Evolutionary conservation across 2,888 invertebrate genomes (phyloP), one percentile per base, ranked within the genome.

Genomic region (Trissolcus japonicus): DNA sequence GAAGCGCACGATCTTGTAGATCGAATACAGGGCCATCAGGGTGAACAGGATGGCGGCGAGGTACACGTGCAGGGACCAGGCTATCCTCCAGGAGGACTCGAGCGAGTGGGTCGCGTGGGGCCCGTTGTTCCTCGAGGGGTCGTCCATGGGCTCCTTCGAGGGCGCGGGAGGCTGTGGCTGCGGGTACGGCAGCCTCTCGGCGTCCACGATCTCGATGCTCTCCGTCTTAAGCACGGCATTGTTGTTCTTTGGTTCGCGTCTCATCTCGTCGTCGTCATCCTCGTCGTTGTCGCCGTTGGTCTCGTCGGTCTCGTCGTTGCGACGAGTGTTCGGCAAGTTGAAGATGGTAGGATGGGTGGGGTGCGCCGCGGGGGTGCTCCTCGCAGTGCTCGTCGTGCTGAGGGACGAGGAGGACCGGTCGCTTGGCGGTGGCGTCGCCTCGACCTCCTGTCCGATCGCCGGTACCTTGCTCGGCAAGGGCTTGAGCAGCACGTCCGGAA

Each of bases 51-150:
- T 93, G 0, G 96, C 97, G 0, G 95, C 94, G 48, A 95, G 90
- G 90, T 97, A 98, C 4, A 97, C 94, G 87, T 98, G 97, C 7
- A 97, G 92, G 84, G 96, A 95, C 97, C 97, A 97, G 1, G 96
- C 96, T 80, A 95, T 94, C 0, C 94, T 92, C 94, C 95, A 95
- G 0, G 94, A 94, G 0, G 91, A 91, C 1, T 92, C 91, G 13
- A 86, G 73, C 6, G 87, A 85, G 80, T 87, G 86, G n/a, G 84
- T 83, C 0, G 91, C 90, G 16, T 91, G 88, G 80, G 87, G 85
- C 0, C 91, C 82, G 16, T 46, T 48, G 46, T 79, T 79, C 7
- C 78, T 41, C 17, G 61, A 55, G 7, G 68, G 78, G 19, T 79
- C 79, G 35, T 82, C 80, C 65, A 80, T 79, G 0, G 88, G 87